Conservation (phyloP, 1,140 invertebrate genomes). For the roundworm (Caenorhabditis elegans) region DNA sequence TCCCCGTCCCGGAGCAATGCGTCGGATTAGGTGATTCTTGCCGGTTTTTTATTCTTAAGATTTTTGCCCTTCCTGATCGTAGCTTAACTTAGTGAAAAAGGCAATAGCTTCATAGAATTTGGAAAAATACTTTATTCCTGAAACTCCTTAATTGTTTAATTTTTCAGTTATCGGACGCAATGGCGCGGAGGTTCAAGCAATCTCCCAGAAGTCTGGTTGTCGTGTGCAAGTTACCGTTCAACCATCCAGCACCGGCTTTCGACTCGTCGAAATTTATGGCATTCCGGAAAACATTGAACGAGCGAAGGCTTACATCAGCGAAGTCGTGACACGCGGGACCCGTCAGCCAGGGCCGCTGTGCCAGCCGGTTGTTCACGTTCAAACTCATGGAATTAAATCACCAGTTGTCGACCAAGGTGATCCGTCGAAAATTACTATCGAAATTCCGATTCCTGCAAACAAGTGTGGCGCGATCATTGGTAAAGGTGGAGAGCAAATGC, state of each 20-base stretch:
- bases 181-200: background rate
- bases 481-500: slow-evolving; percentile 97
- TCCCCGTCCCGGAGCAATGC: background rate
- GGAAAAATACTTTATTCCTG: too few relatives aligned
- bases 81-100: too few relatives aligned
- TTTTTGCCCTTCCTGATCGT: too few relatives aligned
- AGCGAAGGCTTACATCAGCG: background rate
- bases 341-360: background rate
- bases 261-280: background rate
- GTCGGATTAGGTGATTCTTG: slow-evolving; percentile 12
- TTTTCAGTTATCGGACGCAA: background rate
- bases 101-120: too few relatives aligned
- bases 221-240: background rate
- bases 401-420: background rate
- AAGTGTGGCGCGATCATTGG: slow-evolving; percentile 95
- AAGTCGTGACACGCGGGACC: background rate
- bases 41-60: too few relatives aligned
- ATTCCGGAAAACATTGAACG: background rate
- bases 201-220: background rate
- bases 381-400: too few relatives aligned
- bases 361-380: too few relatives aligned
- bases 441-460: slow-evolving; percentile 92
- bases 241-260: background rate
- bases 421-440: slow-evolving; percentile 70
- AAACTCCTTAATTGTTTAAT: too few relatives aligned